Conservation (phyloP, 2,113 vertebrate genomes). For the Etheostoma spectabile region DNA sequence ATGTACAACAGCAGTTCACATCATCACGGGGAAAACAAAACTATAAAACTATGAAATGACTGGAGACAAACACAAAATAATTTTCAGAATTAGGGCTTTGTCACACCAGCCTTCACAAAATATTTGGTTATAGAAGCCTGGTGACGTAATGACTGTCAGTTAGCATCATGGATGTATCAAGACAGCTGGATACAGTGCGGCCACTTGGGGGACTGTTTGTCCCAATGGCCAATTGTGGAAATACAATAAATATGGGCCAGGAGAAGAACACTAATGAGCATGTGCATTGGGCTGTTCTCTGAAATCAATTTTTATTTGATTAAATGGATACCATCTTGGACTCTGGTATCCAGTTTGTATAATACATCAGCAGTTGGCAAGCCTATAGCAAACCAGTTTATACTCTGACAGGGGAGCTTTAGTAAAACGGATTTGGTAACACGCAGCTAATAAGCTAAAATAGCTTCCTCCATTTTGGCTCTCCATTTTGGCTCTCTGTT, state of each 20-base stretch:
- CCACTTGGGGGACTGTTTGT: background rate
- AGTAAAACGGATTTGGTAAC: too few species aligned
- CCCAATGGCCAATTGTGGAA: constrained; percentile 8
- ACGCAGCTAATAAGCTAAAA: too few species aligned
- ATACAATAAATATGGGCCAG: background rate
- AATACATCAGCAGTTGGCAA: background rate
- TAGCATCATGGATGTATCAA: background rate
- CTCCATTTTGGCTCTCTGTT: too few species aligned
- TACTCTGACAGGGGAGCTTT: too few species aligned
- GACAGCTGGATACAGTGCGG: too few species aligned
- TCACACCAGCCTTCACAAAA: background rate
- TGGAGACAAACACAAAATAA: constrained; percentile 1
- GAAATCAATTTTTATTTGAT: background rate
- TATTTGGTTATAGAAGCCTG: background rate
- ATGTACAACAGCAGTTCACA: background rate
- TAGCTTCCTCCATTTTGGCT: too few species aligned
- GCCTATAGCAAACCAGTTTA: too few species aligned
- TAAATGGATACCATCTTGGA: background rate
- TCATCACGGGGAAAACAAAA: background rate
- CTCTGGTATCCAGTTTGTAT: background rate
- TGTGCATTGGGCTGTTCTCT: background rate
- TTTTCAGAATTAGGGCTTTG: constrained; percentile 4
- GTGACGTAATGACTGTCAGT: too few species aligned
- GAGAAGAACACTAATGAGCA: background rate
- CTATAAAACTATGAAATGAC: background rate